These are phyloP conservation scores for Phoeniculus purpureus DNA, from an alignment of 2,797 vertebrate genomes.

Conservation along the genomic window DNA sequence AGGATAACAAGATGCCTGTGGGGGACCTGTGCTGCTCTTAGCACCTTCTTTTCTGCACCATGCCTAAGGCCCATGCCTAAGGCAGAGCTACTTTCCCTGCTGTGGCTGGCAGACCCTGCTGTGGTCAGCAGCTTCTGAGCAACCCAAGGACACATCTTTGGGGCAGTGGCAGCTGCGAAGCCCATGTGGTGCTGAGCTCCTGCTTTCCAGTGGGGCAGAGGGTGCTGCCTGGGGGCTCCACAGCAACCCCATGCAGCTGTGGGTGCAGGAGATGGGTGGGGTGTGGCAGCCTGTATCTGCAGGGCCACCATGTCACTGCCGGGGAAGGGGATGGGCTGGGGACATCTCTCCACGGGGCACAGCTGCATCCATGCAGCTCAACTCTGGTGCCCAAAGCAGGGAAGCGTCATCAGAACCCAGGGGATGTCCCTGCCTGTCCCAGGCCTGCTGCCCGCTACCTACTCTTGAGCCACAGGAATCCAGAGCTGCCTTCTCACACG, in stretches of 20 bases:
- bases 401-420: neutral
- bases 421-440: neutral
- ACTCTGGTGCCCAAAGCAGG: neutral
- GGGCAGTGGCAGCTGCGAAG: accelerated
- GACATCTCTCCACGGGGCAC: neutral
- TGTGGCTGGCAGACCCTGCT: neutral
- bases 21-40: accelerated
- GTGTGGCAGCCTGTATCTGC: neutral
- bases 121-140: neutral
- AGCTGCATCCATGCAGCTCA: neutral
- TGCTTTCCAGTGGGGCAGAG: neutral
- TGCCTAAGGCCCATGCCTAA: neutral
- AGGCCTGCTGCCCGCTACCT: neutral
- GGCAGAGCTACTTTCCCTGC: neutral
- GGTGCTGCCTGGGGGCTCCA: neutral
- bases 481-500: neutral
- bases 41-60: neutral
- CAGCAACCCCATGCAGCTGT: accelerated
- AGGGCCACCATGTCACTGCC: neutral
- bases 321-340: neutral
- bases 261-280: neutral
- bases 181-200: neutral
- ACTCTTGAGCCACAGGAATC: neutral
- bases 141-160: neutral
- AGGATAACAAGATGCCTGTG: neutral